Conservation (phyloP, 2,113 vertebrate species). For the Gymnocephalus cernua region DNA sequence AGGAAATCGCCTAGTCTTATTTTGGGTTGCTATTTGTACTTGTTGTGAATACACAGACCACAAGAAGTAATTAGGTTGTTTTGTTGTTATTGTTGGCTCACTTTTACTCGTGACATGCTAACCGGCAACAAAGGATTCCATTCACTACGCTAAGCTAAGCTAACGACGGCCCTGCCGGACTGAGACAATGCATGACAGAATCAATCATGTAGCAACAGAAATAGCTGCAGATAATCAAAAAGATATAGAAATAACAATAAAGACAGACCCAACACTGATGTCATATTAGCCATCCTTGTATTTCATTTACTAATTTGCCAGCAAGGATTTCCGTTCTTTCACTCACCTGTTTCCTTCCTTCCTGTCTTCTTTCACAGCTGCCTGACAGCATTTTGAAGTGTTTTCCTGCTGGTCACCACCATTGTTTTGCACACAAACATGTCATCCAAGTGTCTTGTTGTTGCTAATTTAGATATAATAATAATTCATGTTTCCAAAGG, state of each 20-base stretch:
- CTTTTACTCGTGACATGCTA: too few species aligned
- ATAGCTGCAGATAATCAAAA: neutral
- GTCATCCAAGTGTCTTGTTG: neutral
- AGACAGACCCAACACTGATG: neutral
- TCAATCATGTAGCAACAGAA: neutral
- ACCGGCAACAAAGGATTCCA: too few species aligned
- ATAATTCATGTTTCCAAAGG: neutral
- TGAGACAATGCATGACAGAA: too few species aligned
- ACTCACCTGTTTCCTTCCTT: constrained; percentile 44
- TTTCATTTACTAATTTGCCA: neutral
- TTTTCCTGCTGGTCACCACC: neutral
- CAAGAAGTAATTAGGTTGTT: too few species aligned
- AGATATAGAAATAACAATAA: neutral
- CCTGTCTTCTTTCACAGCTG: constrained; percentile 40
- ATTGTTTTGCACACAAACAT: neutral
- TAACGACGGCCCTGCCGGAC: too few species aligned
- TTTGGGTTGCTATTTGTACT: too few species aligned
- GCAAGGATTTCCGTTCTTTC: constrained; percentile 51
- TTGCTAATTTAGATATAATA: neutral
- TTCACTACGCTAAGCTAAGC: too few species aligned
- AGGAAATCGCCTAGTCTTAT: too few species aligned
- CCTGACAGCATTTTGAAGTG: neutral
- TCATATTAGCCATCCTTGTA: neutral
- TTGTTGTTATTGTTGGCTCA: too few species aligned
- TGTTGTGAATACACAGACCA: too few species aligned